These are phyloP conservation scores for Neomicropteryx cornuta DNA, from an alignment of 1,140 invertebrate species.

Conservation along the genomic window DNA sequence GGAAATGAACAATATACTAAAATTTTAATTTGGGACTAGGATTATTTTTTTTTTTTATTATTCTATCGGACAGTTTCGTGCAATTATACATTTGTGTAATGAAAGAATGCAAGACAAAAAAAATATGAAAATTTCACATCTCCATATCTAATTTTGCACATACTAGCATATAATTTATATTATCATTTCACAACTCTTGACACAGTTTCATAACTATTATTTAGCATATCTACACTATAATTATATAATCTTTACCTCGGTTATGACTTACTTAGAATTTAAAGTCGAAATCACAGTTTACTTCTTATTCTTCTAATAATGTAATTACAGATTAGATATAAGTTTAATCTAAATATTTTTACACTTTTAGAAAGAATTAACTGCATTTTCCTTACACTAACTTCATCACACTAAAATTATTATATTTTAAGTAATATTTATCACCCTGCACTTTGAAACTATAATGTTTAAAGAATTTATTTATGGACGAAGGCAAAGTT, in stretches of 20 bases:
- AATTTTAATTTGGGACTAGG: too few relatives aligned
- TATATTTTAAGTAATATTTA: too few relatives aligned
- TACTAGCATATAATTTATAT: neutral
- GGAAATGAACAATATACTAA: too few relatives aligned
- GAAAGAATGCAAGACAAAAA: too few relatives aligned
- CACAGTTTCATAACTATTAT: neutral
- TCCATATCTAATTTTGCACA: too few relatives aligned
- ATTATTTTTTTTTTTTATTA: too few relatives aligned
- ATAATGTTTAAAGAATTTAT: conserved; percentile 17
- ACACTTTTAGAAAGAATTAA: neutral
- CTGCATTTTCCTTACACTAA: neutral
- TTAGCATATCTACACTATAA: conserved; percentile 7
- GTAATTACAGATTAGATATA: conserved; percentile 19
- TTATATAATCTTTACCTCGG: conserved; percentile 20
- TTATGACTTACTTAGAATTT: conserved; percentile 30
- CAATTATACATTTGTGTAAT: too few relatives aligned
- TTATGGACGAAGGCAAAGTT: too few relatives aligned
- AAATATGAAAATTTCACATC: too few relatives aligned
- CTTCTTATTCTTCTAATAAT: conserved; percentile 28
- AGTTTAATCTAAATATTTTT: conserved; percentile 20
- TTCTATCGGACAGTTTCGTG: too few relatives aligned
- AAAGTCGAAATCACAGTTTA: conserved; percentile 41
- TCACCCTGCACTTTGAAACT: conserved; percentile 28
- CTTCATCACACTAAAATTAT: conserved; percentile 11
- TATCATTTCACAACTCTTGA: neutral